These are phyloP conservation scores for Amphipyra berbera DNA, from an alignment of 2,888 invertebrate species.

Conservation along the genomic window DNA sequence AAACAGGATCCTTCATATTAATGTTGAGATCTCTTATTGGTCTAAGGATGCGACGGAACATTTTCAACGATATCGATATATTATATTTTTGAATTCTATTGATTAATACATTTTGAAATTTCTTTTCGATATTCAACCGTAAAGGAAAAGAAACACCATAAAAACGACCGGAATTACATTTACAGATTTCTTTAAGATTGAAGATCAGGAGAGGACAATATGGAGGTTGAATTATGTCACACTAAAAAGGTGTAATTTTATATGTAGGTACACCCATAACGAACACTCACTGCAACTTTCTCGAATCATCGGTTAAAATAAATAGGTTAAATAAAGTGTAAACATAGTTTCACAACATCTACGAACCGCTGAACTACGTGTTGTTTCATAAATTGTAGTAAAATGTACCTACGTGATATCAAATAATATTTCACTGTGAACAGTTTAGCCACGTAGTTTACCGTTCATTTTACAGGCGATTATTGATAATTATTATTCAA, in stretches of 20 bases:
- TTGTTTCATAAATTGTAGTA: slow-evolving; percentile 23
- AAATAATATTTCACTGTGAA: slow-evolving; percentile 47
- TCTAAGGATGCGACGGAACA: slow-evolving; percentile 15
- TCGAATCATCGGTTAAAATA: not conserved
- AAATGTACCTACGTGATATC: slow-evolving; percentile 30
- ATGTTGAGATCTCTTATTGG: slow-evolving; percentile 18
- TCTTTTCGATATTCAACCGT: no score
- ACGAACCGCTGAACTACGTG: slow-evolving; percentile 12
- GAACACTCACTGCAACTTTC: not conserved
- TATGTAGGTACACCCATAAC: not conserved
- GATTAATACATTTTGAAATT: no score
- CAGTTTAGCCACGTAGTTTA: slow-evolving; percentile 21
- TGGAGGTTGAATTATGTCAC: no score
- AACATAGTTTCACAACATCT: slow-evolving; percentile 21
- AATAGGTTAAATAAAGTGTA: slow-evolving; percentile 27
- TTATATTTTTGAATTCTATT: not conserved
- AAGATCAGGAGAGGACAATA: no score
- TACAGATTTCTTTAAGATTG: no score
- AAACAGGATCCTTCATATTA: slow-evolving; percentile 12
- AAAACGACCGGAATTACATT: no score
- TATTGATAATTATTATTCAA: slow-evolving; percentile 39
- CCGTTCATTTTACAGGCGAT: slow-evolving; percentile 16
- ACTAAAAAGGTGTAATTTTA: not conserved
- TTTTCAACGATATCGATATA: slow-evolving; percentile 11
- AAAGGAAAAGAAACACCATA: no score